These are phyloP conservation scores for Sphaerophoria taeniata DNA, from an alignment of 2,888 invertebrate species.

Conservation along the genomic window DNA sequence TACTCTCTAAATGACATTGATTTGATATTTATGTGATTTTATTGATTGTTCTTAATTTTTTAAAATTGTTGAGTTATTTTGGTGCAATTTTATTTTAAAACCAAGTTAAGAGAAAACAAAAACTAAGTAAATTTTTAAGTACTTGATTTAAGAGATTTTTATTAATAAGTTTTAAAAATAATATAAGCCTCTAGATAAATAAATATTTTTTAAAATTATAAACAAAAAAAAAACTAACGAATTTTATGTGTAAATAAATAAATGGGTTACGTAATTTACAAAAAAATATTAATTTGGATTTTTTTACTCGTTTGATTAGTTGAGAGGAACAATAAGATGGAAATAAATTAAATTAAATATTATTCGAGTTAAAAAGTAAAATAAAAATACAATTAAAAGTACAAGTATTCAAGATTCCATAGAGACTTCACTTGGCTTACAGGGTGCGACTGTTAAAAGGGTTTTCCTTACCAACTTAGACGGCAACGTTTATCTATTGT, in stretches of 20 bases:
- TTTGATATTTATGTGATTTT: conserved; percentile 41
- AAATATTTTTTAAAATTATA: conserved; percentile 39
- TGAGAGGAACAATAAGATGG: conserved; percentile 60
- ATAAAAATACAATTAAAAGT: conserved; percentile 14
- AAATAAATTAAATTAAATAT: conserved; percentile 32
- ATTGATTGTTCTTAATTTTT: conserved; percentile 28
- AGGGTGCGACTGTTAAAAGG: conserved; percentile 14
- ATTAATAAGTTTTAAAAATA: conserved; percentile 54
- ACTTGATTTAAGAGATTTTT: conserved; percentile 35
- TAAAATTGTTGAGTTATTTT: conserved; percentile 35
- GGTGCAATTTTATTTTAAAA: conserved; percentile 26
- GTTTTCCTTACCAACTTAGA: background rate
- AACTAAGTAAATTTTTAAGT: conserved; percentile 49
- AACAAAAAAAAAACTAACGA: conserved; percentile 15
- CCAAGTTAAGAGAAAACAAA: conserved; percentile 4
- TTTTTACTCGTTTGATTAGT: conserved; percentile 47
- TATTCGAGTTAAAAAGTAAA: conserved; percentile 10
- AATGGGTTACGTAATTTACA: conserved; percentile 59
- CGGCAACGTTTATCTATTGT: conserved; percentile 75
- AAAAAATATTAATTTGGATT: conserved; percentile 66
- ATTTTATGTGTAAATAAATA: conserved; percentile 71
- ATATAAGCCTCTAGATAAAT: conserved; percentile 70
- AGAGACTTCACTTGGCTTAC: conserved; percentile 63
- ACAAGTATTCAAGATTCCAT: background rate
- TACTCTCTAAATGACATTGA: conserved; percentile 44